phyloP scores from a whole-genome alignment of 2,888 invertebrate genomes.

The Latrodectus hesperus region DNA sequence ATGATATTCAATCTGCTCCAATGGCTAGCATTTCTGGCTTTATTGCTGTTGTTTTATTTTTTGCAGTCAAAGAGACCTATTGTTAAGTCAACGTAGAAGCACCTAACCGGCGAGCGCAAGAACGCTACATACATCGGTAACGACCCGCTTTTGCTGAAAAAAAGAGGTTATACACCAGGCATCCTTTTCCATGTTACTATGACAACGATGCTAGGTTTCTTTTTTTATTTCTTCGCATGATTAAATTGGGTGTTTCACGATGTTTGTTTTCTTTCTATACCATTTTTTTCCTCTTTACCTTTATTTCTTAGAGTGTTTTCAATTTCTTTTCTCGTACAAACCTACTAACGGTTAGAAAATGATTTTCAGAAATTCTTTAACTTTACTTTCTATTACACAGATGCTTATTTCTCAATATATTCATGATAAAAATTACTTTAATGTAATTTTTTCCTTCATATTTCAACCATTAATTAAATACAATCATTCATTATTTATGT shows the following conservation, averaged over 20 bases:
- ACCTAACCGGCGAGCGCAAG: slow-evolving; percentile 54
- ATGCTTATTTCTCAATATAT: neutral
- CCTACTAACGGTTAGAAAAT: neutral
- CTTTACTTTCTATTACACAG: neutral
- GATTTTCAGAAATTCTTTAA: neutral
- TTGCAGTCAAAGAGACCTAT: slow-evolving; percentile 54
- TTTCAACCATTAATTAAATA: too few species aligned
- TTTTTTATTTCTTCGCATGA: slow-evolving; percentile 26
- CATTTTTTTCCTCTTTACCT: neutral
- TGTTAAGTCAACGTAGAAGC: slow-evolving; percentile 59
- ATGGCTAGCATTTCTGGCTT: slow-evolving; percentile 26
- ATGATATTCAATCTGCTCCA: slow-evolving; percentile 33
- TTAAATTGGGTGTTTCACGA: slow-evolving; percentile 37
- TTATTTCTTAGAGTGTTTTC: slow-evolving; percentile 2
- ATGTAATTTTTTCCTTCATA: too few species aligned
- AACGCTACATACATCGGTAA: slow-evolving; percentile 39
- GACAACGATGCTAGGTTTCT: slow-evolving; percentile 38
- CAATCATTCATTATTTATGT: too few species aligned
- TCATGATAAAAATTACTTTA: neutral
- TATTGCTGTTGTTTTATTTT: slow-evolving; percentile 45
- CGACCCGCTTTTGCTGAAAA: slow-evolving; percentile 44
- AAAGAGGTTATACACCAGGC: slow-evolving; percentile 46
- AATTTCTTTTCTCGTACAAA: neutral
- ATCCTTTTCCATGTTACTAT: slow-evolving; percentile 52
- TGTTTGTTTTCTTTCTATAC: slow-evolving; percentile 3